phyloP scores from a whole-genome alignment of 2,113 vertebrate species.

The Aegotheles bennettii region DNA sequence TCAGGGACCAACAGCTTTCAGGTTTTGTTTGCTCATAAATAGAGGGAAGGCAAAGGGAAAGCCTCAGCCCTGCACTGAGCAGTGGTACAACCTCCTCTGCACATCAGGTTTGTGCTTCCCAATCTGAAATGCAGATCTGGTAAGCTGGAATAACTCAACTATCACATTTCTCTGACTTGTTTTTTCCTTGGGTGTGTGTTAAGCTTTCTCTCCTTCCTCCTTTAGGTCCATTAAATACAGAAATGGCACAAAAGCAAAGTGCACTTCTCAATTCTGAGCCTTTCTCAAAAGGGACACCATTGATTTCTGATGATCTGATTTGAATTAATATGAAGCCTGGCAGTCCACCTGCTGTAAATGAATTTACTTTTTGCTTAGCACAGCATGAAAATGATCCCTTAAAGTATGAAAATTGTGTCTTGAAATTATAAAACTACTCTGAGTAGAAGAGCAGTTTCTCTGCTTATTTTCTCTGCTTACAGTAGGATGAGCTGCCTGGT shows the following conservation, averaged over 20 bases:
- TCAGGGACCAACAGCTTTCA: not conserved
- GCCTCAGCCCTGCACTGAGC: not conserved
- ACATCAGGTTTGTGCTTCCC: not conserved
- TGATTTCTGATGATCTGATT: not conserved
- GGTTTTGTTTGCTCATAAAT: not conserved
- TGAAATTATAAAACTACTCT: not conserved
- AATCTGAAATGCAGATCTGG: not conserved
- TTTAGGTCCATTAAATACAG: not conserved
- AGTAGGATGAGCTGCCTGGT: too few species aligned
- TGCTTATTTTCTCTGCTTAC: too few species aligned
- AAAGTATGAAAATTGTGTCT: not conserved
- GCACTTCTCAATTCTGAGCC: not conserved
- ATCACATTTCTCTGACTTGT: not conserved
- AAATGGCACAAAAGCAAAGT: not conserved
- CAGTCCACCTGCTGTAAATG: not conserved
- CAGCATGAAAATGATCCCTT: not conserved
- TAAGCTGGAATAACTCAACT: not conserved
- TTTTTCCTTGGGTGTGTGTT: not conserved
- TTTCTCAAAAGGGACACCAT: not conserved
- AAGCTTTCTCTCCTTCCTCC: not conserved
- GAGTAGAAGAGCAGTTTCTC: not conserved
- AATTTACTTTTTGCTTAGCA: not conserved
- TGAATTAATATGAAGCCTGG: not conserved
- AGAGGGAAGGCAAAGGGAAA: not conserved
- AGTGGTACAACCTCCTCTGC: not conserved